These are phyloP conservation scores for Grammatotria lemairii DNA, from an alignment of 2,113 vertebrate genomes.

Conservation along the genomic window DNA sequence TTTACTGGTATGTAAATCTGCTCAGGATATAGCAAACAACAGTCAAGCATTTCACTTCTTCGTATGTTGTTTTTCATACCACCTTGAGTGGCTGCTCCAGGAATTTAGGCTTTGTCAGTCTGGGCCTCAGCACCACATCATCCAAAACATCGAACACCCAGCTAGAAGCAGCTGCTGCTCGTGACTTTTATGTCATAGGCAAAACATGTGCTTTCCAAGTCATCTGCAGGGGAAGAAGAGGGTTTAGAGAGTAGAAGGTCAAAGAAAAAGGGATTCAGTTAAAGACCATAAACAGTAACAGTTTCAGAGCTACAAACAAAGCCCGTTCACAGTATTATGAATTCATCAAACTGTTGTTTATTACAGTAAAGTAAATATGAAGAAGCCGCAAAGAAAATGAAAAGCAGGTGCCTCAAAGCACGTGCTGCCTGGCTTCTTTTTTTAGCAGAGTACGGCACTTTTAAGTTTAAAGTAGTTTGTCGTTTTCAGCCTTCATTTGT, in stretches of 20 bases:
- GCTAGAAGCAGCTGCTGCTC: slow-evolving; percentile 64
- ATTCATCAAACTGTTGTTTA: not conserved
- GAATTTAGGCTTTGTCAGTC: slow-evolving; percentile 58
- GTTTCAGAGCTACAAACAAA: not conserved
- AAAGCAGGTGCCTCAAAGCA: slow-evolving; percentile 2
- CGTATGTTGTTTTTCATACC: slow-evolving; percentile 37
- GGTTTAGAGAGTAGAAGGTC: not conserved
- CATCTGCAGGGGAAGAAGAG: slow-evolving; percentile 36
- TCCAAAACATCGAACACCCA: slow-evolving; percentile 71
- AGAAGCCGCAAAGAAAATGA: slow-evolving; percentile 1
- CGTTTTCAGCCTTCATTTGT: slow-evolving; percentile 10
- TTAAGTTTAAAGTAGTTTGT: not conserved
- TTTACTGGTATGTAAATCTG: not conserved
- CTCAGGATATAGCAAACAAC: not conserved
- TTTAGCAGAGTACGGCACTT: not conserved
- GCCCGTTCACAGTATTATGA: not conserved
- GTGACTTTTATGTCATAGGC: slow-evolving; percentile 54
- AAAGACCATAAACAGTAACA: not conserved
- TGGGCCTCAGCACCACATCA: slow-evolving; percentile 62
- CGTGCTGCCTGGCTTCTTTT: not conserved
- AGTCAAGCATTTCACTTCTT: slow-evolving; percentile 7
- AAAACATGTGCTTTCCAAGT: slow-evolving; percentile 62
- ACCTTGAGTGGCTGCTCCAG: slow-evolving; percentile 64
- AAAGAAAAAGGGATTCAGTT: not conserved
- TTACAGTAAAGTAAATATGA: slow-evolving; percentile 5